A percentile compares a stretch with the other conserved stretches of the same genome.
Evolutionary conservation across 2,888 invertebrate genomes (phyloP).

Genomic region (Cephus spinipes): DNA sequence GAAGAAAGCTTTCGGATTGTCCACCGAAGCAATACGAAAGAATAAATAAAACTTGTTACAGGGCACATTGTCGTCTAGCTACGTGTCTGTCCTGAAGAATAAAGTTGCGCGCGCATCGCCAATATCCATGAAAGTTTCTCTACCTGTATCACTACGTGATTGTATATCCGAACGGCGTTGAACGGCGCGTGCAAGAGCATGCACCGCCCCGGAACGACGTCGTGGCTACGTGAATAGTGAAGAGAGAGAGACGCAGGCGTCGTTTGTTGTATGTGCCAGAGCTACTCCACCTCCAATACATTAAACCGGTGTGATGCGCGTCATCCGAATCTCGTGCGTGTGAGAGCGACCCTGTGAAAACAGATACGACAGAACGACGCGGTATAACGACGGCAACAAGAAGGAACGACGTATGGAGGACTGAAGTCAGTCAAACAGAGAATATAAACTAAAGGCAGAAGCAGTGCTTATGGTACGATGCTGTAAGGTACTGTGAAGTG

Average conservation of each 20-base stretch:
- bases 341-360: background rate
- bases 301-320: background rate
- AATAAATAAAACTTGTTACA: background rate
- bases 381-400: background rate
- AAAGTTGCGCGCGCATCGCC: conserved; percentile 24
- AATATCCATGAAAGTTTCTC: conserved; percentile 14
- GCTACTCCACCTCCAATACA: background rate
- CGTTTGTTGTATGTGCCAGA: background rate
- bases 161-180: conserved; percentile 14
- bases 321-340: background rate
- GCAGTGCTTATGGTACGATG: background rate
- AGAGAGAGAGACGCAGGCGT: conserved; percentile 19
- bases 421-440: background rate
- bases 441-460: background rate
- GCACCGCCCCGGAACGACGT: conserved; percentile 19
- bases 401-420: background rate
- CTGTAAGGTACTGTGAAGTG: background rate
- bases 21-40: background rate
- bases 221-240: background rate
- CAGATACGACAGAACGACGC: background rate
- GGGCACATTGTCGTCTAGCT: background rate
- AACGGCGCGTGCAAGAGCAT: conserved; percentile 25
- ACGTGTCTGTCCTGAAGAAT: conserved; percentile 20
- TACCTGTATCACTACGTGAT: conserved; percentile 14
- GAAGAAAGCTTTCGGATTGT: background rate